Evolutionary conservation across 2,113 vertebrate species (phyloP).

Genomic region (Procavia capensis): DNA sequence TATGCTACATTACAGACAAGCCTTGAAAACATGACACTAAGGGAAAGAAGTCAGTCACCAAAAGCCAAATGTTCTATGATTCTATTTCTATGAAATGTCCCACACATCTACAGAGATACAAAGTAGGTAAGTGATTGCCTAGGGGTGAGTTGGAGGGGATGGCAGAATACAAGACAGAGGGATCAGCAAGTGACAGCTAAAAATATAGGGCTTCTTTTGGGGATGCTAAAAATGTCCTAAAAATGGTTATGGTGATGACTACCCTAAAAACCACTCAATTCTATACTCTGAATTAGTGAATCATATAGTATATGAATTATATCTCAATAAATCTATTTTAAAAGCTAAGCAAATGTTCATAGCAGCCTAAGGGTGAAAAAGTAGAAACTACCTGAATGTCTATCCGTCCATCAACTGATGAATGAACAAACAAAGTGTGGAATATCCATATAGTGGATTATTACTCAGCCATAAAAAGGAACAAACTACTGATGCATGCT

Average conservation of each 20-base stretch:
- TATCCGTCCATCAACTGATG: not conserved
- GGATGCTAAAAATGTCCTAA: not conserved
- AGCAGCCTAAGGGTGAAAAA: not conserved
- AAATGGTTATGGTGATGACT: not conserved
- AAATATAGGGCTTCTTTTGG: not conserved
- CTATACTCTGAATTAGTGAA: not conserved
- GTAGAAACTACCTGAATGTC: not conserved
- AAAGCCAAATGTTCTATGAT: too few relatives aligned
- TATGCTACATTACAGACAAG: not conserved
- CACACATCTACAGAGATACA: not conserved
- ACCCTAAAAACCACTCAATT: not conserved
- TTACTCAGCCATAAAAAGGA: not conserved
- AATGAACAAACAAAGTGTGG: not conserved
- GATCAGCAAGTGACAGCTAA: not conserved
- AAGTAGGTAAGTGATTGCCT: not conserved
- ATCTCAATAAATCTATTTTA: not conserved
- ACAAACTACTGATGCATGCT: not conserved
- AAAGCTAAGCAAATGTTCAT: not conserved
- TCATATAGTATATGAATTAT: not conserved
- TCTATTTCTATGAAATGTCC: too few relatives aligned
- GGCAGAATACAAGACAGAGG: not conserved
- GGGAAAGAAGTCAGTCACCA: not conserved
- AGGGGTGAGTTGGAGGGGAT: not conserved
- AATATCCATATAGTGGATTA: constrained; percentile 1
- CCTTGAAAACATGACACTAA: not conserved